Conservation (phyloP, 2,888 invertebrate genomes). For the Euplexia lucipara region DNA sequence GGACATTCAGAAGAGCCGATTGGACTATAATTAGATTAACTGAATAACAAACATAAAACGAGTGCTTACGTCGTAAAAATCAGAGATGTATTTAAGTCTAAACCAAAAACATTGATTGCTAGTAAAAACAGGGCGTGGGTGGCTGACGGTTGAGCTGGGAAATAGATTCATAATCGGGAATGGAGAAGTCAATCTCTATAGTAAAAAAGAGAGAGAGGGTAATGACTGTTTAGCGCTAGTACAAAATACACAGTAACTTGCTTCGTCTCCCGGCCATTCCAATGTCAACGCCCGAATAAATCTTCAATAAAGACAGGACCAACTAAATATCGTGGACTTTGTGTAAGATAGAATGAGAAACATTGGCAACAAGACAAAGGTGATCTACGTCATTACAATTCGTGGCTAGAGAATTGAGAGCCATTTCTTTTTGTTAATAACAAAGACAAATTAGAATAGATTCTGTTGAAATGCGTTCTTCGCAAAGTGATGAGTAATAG, state of each 20-base stretch:
- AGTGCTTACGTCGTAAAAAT: constrained; percentile 11
- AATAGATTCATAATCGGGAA: constrained; percentile 33
- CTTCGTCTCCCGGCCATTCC: constrained; percentile 27
- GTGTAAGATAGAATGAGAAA: constrained; percentile 31
- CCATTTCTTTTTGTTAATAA: constrained; percentile 31
- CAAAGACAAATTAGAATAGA: constrained; percentile 18
- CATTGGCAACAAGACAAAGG: constrained; percentile 39
- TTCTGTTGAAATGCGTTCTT: too few species aligned
- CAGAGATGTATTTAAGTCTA: constrained; percentile 8
- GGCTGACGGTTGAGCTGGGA: constrained; percentile 14
- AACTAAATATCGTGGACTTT: constrained; percentile 27
- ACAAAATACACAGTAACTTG: constrained; percentile 28
- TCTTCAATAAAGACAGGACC: constrained; percentile 27
- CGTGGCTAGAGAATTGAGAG: constrained; percentile 12
- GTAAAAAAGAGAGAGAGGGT: constrained; percentile 40
- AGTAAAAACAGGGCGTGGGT: constrained; percentile 49
- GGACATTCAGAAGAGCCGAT: constrained; percentile 1
- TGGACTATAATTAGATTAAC: constrained; percentile 30
- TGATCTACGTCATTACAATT: constrained; percentile 40
- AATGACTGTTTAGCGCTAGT: constrained; percentile 39
- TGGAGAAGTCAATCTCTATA: constrained; percentile 30
- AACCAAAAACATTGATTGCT: constrained; percentile 19
- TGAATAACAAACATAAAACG: constrained; percentile 27
- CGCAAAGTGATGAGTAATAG: too few species aligned
- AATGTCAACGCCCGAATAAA: constrained; percentile 51